Conservation (phyloP, 2,113 vertebrate genomes). For the Gopherus flavomarginatus region DNA sequence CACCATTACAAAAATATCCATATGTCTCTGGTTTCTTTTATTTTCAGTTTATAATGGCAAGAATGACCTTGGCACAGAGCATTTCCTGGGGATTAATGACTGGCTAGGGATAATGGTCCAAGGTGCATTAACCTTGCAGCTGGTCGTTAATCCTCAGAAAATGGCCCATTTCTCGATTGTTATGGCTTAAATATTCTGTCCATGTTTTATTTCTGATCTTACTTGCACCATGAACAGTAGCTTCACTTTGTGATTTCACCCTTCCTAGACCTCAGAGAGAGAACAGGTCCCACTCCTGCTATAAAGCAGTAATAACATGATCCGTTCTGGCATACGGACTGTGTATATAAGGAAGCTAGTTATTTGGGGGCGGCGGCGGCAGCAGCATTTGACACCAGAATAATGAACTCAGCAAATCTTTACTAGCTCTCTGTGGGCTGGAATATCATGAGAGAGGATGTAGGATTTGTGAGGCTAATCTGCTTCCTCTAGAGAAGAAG, state of each 20-base stretch:
- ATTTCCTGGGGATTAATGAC: conserved; percentile 44
- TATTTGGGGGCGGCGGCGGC: not conserved
- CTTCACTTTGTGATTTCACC: not conserved
- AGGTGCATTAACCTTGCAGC: conserved; percentile 47
- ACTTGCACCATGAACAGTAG: conserved; percentile 15
- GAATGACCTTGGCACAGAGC: conserved; percentile 7
- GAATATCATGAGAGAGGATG: conserved; percentile 26
- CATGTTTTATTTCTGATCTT: conserved; percentile 28
- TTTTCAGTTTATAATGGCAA: not conserved
- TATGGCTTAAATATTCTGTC: conserved; percentile 52
- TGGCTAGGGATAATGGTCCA: not conserved
- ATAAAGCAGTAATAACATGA: rapidly evolving
- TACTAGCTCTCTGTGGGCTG: not conserved
- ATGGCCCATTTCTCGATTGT: conserved; percentile 23
- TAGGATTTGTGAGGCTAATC: conserved; percentile 32
- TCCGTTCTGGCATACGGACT: rapidly evolving
- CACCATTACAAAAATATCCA: not conserved
- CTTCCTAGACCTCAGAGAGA: rapidly evolving
- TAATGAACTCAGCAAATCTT: not conserved
- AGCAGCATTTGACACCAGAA: not conserved
- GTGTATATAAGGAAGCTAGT: not conserved
- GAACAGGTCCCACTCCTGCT: rapidly evolving
- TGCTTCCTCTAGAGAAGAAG: conserved; percentile 12
- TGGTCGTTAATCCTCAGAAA: conserved; percentile 49
- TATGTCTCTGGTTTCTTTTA: not conserved